Conservation (phyloP, 2,888 invertebrate genomes). For the Koerneria pararmatus region DNA sequence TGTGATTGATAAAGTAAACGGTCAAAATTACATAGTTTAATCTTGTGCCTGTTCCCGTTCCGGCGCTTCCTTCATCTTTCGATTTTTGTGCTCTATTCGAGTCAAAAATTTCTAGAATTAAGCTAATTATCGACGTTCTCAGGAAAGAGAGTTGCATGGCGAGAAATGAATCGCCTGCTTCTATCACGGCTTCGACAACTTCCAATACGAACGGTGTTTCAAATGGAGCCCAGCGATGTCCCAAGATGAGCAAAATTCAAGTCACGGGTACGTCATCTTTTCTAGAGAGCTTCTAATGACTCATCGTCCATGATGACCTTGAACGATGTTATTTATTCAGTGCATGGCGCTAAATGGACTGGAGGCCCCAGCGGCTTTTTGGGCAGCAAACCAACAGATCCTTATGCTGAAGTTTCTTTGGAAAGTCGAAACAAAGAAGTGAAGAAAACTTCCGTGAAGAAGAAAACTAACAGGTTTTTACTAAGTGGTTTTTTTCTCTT, state of each 20-base stretch:
- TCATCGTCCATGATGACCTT: not conserved
- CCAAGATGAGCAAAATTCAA: conserved; percentile 16
- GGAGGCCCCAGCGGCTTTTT: conserved; percentile 36
- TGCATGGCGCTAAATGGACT: conserved; percentile 45
- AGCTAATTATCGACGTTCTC: not conserved
- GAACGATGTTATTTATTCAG: conserved; percentile 33
- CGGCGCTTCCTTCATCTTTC: not conserved
- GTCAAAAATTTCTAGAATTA: not conserved
- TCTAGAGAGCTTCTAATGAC: not conserved
- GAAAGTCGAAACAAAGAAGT: conserved; percentile 38
- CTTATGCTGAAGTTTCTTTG: conserved; percentile 52
- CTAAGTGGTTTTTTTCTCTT: not conserved
- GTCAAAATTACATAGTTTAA: not conserved
- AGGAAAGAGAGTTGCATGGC: conserved; percentile 19
- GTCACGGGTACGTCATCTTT: conserved; percentile 17
- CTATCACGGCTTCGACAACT: conserved; percentile 2
- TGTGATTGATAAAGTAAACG: conserved; percentile 14
- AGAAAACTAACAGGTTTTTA: conserved; percentile 39
- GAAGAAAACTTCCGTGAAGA: conserved; percentile 51
- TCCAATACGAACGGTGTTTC: conserved; percentile 3
- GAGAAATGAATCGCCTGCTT: conserved; percentile 23
- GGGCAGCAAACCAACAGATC: conserved; percentile 44
- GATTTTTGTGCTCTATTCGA: not conserved
- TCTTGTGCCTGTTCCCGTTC: not conserved
- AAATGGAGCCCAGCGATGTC: conserved; percentile 11